Percentiles rank a stretch among this genome's conserved stretches.
phyloP scores from a whole-genome alignment of 1,140 invertebrate genomes.

The Pemphigus obesinymphae region DNA sequence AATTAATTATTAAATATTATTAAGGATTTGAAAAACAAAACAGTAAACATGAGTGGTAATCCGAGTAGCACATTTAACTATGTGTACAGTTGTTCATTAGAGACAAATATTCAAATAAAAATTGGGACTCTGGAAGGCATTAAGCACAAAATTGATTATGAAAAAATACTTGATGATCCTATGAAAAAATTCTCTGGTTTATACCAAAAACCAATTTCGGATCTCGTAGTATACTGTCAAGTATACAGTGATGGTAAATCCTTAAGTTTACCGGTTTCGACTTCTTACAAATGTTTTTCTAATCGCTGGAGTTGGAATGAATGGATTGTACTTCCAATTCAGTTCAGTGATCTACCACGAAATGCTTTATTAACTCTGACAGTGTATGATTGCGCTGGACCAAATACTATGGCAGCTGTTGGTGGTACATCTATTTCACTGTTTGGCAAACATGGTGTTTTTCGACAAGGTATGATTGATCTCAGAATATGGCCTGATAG shows the following conservation, averaged over 20 bases:
- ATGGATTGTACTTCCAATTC: conserved; percentile 88
- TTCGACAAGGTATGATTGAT: conserved; percentile 78
- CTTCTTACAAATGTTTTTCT: conserved; percentile 89
- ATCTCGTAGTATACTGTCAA: conserved; percentile 82
- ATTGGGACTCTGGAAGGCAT: conserved; percentile 93
- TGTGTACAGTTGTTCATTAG: conserved; percentile 86
- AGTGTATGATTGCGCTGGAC: conserved; percentile 87
- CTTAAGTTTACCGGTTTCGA: conserved; percentile 81
- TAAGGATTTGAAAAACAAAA: background rate
- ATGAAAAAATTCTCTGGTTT: conserved; percentile 86
- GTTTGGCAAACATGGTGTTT: conserved; percentile 88
- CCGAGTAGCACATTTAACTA: conserved; percentile 61
- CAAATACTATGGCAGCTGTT: conserved; percentile 73
- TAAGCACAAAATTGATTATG: conserved; percentile 76
- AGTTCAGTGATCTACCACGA: conserved; percentile 85
- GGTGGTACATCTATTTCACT: conserved; percentile 86
- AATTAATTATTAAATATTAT: background rate
- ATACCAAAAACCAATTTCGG: conserved; percentile 74
- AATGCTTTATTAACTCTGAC: conserved; percentile 86
- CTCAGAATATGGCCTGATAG: conserved; percentile 73
- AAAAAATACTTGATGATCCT: conserved; percentile 79
- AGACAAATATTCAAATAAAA: conserved; percentile 84
- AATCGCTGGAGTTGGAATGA: conserved; percentile 97
- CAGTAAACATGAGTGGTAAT: background rate
- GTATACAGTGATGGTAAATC: conserved; percentile 78